Base-by-base conservation (phyloP, 2,888 invertebrate genomes). In the Volucella inflata region DNA sequence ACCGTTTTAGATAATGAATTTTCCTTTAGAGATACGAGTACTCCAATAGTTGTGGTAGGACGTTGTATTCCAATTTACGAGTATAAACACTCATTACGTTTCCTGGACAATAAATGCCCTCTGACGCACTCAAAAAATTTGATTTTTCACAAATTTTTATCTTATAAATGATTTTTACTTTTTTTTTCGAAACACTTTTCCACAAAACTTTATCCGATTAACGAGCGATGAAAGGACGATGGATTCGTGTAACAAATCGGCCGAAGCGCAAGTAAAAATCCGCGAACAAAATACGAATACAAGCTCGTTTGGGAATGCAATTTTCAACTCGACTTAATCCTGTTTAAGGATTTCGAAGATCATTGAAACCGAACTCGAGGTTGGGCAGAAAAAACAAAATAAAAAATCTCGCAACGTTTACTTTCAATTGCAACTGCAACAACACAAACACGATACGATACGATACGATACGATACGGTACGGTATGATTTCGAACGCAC, bases 401-500 rank as follows among this genome's bases (percentile, higher is more conserved):
- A 16, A 1, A 1, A 60, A 16, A 40, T 21, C 21, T 16, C 44
- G 46, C 36, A n/a, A 10, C 46, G 38, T 21, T 53, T 14, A 55
- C 44, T 53, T 55, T 64, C 55, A 57, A 50, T 77, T 77, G 65
- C 59, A 84, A 75, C 68, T 74, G 71, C 75, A 64, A 65, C 59
- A 6, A 30, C 21, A 21, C 21, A 21, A 21, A 44, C n/a, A 48
- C 55, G 62, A 46, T 51, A 21, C 50, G 51, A 21, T 21, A 21
- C 21, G 21, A 6, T 30, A 30, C 6, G 30, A 30, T 30, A 48
- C 55, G 62, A 46, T 51, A 21, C 50, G 51, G 4, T 21, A 21
- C 21, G 21, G 30, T 30, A 30, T 30, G 30, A 30, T 30, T 30
- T 30, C 6, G 6, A 30, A 30, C 4, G 17, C 36, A 48, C 30